Conservation (phyloP, 2,797 vertebrate genomes). For the Danio tinwini region DNA sequence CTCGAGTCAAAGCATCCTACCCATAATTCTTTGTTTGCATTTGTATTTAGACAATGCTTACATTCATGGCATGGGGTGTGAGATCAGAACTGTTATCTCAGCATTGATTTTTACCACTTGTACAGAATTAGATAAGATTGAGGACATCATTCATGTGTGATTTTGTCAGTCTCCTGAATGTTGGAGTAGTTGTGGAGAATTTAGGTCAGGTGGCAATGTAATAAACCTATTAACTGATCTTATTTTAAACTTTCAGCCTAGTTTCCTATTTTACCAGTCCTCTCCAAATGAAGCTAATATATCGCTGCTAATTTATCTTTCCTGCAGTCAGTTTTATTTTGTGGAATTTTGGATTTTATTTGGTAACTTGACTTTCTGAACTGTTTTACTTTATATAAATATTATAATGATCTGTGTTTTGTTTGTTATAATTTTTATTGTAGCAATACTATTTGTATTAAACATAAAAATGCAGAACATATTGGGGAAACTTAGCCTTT, state of each 20-base stretch:
- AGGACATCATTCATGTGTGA: constrained; percentile 4
- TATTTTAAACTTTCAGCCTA: constrained; percentile 57
- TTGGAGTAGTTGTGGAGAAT: constrained; percentile 39
- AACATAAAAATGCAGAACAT: no score
- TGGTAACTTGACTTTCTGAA: no score
- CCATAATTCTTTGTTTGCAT: background rate
- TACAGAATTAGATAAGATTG: background rate
- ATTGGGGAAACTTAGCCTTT: no score
- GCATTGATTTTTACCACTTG: background rate
- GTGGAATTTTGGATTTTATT: background rate
- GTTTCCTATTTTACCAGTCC: constrained; percentile 49
- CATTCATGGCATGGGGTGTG: background rate
- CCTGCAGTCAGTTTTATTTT: background rate
- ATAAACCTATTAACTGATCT: constrained; percentile 43
- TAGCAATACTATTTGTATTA: no score
- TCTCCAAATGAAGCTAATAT: background rate
- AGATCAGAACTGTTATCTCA: background rate
- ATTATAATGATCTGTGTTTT: no score
- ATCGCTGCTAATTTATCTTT: background rate
- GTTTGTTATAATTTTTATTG: no score
- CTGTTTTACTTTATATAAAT: no score
- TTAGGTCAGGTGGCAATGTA: constrained; percentile 41
- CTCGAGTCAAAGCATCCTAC: background rate
- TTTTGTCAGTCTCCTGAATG: background rate
- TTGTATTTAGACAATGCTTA: background rate